Base-by-base conservation (phyloP, 2,113 vertebrate species). In the Sinocyclocheilus maitianheensis region DNA sequence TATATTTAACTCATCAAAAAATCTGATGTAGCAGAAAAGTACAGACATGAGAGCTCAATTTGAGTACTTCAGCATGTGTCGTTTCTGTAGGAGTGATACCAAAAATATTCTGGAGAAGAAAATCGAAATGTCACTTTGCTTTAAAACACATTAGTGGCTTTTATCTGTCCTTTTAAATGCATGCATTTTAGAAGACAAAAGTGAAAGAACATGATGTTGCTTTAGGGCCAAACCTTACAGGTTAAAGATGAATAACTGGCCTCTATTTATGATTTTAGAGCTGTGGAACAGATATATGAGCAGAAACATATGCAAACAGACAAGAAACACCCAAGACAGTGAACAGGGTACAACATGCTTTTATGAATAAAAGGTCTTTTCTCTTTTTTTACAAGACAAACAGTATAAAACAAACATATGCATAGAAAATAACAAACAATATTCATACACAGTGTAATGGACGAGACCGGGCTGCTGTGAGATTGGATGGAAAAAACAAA, bases 391-490 rank as follows among this genome's bases (percentile, higher is more conserved):
- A 94, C 93, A 95, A 93, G 94, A 94, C 93, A 93, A 92, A 94
- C 93, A 51, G 92, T 91, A 93, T 94, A 94, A 93, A 95, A 95
- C 94, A 95, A 92, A 94, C 63, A 89, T 78, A 93, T 81, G 90
- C 91, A 91, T 92, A 90, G 92, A 89, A 94, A 92, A 94, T 40
- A 90, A 89, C 40, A 87, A 89, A 93, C 91, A 92, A 89, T 26
- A 85, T 53, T 69, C 60, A 81, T 91, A 92, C 90, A 91, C 91
- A 87, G 86, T 74, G 81, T 90, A 87, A 86, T 77, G 83, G 85
- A 88, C 87, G 90, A 92, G 89, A 93, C 89, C 84, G 90, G 89
- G 88, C 90, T 89, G 91, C 90, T 87, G 88, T 91, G 91, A 92
- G 92, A 91, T 93, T 93, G 91, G 94, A 63, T 93, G 92, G 88